These are phyloP conservation scores for Dendrocincla fuliginosa DNA, from an alignment of 2,797 vertebrate genomes.

Conservation along the genomic window DNA sequence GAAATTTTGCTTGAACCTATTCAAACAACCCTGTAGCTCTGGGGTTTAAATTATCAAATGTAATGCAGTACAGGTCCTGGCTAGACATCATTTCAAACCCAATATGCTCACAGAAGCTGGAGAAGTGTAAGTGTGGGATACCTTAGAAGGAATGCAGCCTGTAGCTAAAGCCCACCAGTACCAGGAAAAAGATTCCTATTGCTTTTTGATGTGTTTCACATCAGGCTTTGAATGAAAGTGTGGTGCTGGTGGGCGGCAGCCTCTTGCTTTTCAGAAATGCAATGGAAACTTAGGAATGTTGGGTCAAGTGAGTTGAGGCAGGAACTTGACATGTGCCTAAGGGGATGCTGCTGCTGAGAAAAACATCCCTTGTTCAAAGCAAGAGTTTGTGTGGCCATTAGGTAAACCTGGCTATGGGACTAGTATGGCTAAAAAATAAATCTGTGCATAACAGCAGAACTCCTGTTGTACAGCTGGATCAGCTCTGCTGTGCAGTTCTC, in stretches of 20 bases:
- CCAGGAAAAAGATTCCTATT: not conserved
- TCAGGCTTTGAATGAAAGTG: not conserved
- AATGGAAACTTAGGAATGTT: not conserved
- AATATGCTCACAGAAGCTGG: not conserved
- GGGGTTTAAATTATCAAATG: not conserved
- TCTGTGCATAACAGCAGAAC: not conserved
- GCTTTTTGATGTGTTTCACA: slow-evolving; percentile 18
- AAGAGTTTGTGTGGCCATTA: not conserved
- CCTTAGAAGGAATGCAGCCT: not conserved
- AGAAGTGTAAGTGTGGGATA: not conserved
- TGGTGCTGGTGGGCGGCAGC: not conserved
- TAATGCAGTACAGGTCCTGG: not conserved
- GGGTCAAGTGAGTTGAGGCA: not conserved
- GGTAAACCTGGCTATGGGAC: not conserved
- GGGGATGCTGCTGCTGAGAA: not conserved
- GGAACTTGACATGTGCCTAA: not conserved
- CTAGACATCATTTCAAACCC: not conserved
- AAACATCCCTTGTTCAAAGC: not conserved
- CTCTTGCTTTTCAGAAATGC: slow-evolving; percentile 10
- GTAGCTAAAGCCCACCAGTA: slow-evolving; percentile 8
- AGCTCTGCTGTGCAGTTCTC: not conserved
- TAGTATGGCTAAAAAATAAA: not conserved
- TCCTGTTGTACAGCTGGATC: not conserved
- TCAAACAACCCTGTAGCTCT: not conserved
- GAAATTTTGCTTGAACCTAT: not conserved